Base-by-base conservation (phyloP, 1,140 invertebrate species). In the Formica exsecta region DNA sequence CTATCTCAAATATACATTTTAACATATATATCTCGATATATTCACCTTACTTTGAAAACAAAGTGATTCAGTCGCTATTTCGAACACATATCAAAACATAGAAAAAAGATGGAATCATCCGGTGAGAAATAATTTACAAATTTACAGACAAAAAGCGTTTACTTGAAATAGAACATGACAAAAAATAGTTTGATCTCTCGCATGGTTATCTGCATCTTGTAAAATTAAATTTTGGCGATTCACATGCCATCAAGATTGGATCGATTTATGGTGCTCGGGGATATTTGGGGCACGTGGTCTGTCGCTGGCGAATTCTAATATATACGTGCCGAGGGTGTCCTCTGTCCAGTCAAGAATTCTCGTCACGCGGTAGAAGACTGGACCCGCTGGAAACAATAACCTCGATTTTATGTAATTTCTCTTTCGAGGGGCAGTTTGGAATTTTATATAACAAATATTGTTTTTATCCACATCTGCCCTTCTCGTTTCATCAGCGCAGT, bases 351-450 rank as follows among this genome's bases (percentile, higher is more conserved):
- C 44, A 71, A 62, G 77, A 71, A 86, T 86, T 86, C 85, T 65
- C 65, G 85, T 86, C 85, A 86, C 76, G 85, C 85, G 59, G 19
- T 65, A 38, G 71, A 85, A 86, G 65, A 44, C 59, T 19, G 44
- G 36, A 73, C 57, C 65, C 22, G 77, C 22, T 36, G 76, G 77
- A 86, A 73, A 83, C 77, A 86, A 86, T 86, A 83, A 86, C 77
- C 32, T 61, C n/a, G 66, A 22, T 32, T 8, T 66, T 86, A 86
- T 66, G 77, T 86, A 77, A 81, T 44, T 36, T 83, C 54, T 66
- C 59, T 86, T 73, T 36, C 11, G 22, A 48, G 29, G 59, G 54
- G 6, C 29, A 61, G 75, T 81, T 51, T 66, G 85, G 59, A 13
- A 16, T 66, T 44, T 44, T 86, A 74, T 86, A 65, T 57, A 86